Evolutionary conservation across 1,140 invertebrate species (phyloP), one percentile per base, ranked within the genome.

Genomic region (Ceratina calcarata): DNA sequence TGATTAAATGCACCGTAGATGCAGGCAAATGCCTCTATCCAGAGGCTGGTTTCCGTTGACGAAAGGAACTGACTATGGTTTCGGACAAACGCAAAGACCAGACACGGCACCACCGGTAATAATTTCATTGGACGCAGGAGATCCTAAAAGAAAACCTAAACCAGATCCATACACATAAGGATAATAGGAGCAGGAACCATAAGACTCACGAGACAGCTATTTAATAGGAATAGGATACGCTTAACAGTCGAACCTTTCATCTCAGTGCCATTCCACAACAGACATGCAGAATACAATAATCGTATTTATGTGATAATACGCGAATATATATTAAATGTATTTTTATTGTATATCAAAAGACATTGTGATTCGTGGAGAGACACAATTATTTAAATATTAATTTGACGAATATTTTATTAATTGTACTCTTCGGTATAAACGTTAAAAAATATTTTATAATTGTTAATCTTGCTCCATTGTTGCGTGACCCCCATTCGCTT

Each of bases 121-220:
- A 83, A 51, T 87, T n/a, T 18, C 87, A 1, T 57, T 89, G 37
- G 87, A 87, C 55, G 66, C 84, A 3, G 20, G 65, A 10, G 84
- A 89, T 85, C 88, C 85, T 18, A 84, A 85, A 45, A 86, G 88
- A 64, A 87, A 71, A 32, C 86, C 74, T 13, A 89, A 83, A 61
- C 86, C 88, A 1, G 88, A 89, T 51, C 88, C 88, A 81, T 85
- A 80, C 20, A 61, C 80, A 67, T 77, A 62, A 73, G 37, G 53
- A 70, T 76, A 16, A 22, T 32, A 75, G 15, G 60, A 67, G 37
- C 37, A 45, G 61, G 24, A 37, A 84, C 76, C 37, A 70, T 15
- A 85, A 84, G 78, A 77, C 81, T 85, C 58, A 20, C n/a, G 15
- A 65, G 61, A 53, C 10, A 70, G 8, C 37, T 81, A 70, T 37